Percentiles rank a stretch among this genome's conserved stretches.
These are phyloP conservation scores for Lepus europaeus DNA, from an alignment of 2,113 vertebrate genomes.

Conservation along the genomic window DNA sequence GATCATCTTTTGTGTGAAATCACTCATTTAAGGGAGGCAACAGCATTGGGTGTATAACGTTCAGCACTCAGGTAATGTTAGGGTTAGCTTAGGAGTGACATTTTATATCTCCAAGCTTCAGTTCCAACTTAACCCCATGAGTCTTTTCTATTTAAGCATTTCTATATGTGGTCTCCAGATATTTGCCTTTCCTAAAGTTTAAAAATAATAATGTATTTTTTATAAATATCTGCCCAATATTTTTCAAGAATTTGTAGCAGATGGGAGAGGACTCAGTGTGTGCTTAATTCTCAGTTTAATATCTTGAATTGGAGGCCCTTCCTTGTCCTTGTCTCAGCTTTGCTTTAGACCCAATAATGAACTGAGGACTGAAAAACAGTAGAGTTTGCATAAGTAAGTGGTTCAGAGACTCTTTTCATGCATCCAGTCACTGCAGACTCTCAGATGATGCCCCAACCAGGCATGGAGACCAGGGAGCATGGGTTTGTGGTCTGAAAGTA, in stretches of 20 bases:
- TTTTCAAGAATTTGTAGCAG: constrained; percentile 27
- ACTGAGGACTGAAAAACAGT: not conserved
- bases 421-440: not conserved
- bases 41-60: not conserved
- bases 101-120: not conserved
- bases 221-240: not conserved
- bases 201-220: constrained; percentile 29
- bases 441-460: constrained; percentile 34
- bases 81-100: not conserved
- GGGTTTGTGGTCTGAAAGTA: constrained; percentile 31
- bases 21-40: not conserved
- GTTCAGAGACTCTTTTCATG: constrained; percentile 13
- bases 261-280: not conserved
- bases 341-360: constrained; percentile 55
- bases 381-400: not conserved
- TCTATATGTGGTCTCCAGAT: not conserved
- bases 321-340: not conserved
- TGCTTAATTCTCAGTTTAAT: constrained; percentile 8
- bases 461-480: not conserved
- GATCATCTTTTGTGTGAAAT: not conserved
- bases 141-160: not conserved
- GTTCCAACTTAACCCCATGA: not conserved
- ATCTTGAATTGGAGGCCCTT: constrained; percentile 14
- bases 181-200: not conserved
- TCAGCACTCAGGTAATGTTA: not conserved